Percentiles rank a stretch among this genome's conserved stretches.
These are phyloP conservation scores for Polydrusus cervinus DNA, from an alignment of 2,888 invertebrate species.

Conservation along the genomic window DNA sequence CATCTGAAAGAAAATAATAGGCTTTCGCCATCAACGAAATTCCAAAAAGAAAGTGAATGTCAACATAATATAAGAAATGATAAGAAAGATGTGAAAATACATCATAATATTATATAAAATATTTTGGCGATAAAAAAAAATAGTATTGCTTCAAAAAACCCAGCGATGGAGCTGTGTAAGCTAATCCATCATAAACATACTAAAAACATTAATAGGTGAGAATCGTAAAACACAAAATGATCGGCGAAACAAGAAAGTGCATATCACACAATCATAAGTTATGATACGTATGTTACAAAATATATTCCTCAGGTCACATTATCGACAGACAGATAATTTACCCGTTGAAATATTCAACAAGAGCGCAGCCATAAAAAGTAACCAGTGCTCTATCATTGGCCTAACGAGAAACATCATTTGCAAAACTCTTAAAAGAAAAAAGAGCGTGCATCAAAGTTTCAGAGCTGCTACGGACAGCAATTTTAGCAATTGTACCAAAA, in stretches of 20 bases:
- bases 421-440: slow-evolving; percentile 20
- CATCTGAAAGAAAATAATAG: no score
- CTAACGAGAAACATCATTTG: slow-evolving; percentile 37
- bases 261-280: background rate
- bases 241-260: background rate
- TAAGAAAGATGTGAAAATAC: no score
- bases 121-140: no score
- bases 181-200: no score
- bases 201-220: background rate
- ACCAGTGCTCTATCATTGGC: slow-evolving; percentile 24
- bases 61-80: no score
- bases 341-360: slow-evolving; percentile 8
- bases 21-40: no score
- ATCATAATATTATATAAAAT: no score
- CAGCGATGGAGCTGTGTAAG: no score
- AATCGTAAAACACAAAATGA: background rate
- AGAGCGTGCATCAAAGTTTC: slow-evolving; percentile 26
- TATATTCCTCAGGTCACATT: background rate
- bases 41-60: no score
- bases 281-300: slow-evolving; percentile 1
- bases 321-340: slow-evolving; percentile 16
- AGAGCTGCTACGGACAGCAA: background rate
- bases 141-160: no score
- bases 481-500: background rate
- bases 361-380: slow-evolving; percentile 13